These are phyloP conservation scores for Phaethornis superciliosus DNA, from an alignment of 2,113 vertebrate species.

Conservation along the genomic window DNA sequence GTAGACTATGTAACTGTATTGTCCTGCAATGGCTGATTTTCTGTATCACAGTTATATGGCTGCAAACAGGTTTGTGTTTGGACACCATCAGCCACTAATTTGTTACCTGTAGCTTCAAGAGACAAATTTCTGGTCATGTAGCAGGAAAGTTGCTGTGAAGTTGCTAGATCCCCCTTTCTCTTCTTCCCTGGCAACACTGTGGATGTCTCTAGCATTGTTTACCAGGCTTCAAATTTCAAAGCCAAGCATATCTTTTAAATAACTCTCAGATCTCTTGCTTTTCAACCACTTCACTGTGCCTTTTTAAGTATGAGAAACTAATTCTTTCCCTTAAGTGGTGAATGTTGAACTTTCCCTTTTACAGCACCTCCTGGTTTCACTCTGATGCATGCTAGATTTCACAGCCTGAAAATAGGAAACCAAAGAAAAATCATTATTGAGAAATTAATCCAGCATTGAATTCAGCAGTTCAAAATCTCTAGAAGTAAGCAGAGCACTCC, in stretches of 20 bases:
- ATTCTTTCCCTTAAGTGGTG: background rate
- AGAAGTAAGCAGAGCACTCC: background rate
- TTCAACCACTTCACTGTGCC: background rate
- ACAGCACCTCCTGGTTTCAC: background rate
- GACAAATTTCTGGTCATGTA: background rate
- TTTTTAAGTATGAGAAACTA: background rate
- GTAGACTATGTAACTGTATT: background rate
- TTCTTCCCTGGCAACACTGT: background rate
- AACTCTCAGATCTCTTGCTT: background rate
- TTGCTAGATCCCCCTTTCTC: background rate
- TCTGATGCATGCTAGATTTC: background rate
- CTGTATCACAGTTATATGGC: background rate
- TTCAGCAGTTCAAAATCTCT: slow-evolving; percentile 6
- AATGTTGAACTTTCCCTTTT: background rate
- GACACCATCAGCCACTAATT: background rate
- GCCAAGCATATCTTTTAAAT: background rate
- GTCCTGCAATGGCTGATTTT: background rate
- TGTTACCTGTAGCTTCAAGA: background rate
- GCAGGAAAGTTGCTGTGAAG: background rate
- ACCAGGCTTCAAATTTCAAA: slow-evolving; percentile 14
- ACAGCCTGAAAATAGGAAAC: background rate
- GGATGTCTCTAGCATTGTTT: background rate
- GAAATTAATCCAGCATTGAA: too few species aligned
- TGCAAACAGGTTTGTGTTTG: background rate
- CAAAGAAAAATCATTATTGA: background rate